phyloP scores from a whole-genome alignment of 2,888 invertebrate genomes.

The Ditula angustiorana region DNA sequence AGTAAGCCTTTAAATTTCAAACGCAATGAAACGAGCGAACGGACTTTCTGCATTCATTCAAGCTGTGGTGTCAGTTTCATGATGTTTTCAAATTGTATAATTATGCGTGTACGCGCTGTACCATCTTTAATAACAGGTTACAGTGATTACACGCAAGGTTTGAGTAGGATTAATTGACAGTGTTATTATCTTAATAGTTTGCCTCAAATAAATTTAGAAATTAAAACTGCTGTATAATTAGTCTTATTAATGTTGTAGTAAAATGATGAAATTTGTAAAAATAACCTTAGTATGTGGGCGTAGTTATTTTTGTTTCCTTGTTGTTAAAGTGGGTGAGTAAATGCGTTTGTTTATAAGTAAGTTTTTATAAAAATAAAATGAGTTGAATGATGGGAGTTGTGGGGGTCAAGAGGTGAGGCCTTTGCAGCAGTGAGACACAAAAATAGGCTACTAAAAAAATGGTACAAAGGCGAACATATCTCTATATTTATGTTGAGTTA shows the following conservation, averaged over 20 bases:
- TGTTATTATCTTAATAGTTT: not conserved
- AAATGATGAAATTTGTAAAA: not conserved
- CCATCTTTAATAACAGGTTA: not conserved
- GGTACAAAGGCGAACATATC: too few relatives aligned
- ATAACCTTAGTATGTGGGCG: too few relatives aligned
- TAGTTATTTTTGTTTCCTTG: too few relatives aligned
- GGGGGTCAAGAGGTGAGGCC: too few relatives aligned
- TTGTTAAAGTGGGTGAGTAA: not conserved
- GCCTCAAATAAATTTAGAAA: conserved; percentile 11
- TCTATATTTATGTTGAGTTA: too few relatives aligned
- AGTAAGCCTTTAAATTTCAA: not conserved
- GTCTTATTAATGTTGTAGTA: not conserved
- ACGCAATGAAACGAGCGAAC: not conserved
- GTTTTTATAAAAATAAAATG: too few relatives aligned
- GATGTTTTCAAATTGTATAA: conserved; percentile 15
- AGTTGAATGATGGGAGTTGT: too few relatives aligned
- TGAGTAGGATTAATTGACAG: conserved; percentile 1
- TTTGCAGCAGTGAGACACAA: too few relatives aligned
- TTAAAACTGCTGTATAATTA: conserved; percentile 2
- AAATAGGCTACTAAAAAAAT: too few relatives aligned
- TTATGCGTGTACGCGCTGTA: not conserved
- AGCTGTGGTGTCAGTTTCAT: not conserved
- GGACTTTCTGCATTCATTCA: conserved; percentile 1
- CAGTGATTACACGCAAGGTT: conserved; percentile 1
- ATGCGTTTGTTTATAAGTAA: too few relatives aligned